Evolutionary conservation across 1,140 invertebrate genomes (phyloP).

Genomic region (Heliconius eleuchia): DNA sequence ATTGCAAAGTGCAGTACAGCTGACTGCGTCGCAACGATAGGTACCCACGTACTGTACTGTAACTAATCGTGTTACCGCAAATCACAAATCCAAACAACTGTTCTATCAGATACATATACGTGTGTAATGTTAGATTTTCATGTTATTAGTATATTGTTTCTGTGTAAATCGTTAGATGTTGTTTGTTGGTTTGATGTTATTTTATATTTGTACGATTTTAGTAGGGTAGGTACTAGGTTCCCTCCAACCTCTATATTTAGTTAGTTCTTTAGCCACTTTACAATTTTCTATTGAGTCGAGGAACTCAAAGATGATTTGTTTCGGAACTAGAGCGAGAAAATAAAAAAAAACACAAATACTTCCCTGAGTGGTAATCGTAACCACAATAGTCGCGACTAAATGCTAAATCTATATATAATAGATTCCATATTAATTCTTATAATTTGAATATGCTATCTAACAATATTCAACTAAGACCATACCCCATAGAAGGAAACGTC

Average conservation of each 20-base stretch:
- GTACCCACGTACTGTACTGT: conserved; percentile 16
- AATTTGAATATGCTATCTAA: background rate
- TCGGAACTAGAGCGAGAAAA: too few species aligned
- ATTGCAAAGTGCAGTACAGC: conserved; percentile 31
- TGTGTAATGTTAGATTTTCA: background rate
- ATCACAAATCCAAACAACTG: conserved; percentile 7
- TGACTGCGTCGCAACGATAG: conserved; percentile 17
- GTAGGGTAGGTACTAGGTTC: too few species aligned
- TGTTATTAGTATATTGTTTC: background rate
- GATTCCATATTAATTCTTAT: too few species aligned
- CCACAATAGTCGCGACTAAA: too few species aligned
- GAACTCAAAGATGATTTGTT: too few species aligned
- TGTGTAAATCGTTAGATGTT: background rate
- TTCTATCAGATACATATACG: background rate
- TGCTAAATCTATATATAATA: too few species aligned
- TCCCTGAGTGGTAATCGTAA: too few species aligned
- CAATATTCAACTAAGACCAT: background rate
- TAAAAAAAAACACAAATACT: too few species aligned
- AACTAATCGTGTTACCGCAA: conserved; percentile 28
- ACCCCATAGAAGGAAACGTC: background rate
- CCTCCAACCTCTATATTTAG: too few species aligned
- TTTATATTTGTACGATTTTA: too few species aligned
- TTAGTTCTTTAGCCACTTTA: too few species aligned
- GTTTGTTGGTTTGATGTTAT: background rate
- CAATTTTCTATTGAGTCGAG: too few species aligned